Evolutionary conservation across 2,113 vertebrate genomes (phyloP).

Genomic region (Semicossyphus pulcher): DNA sequence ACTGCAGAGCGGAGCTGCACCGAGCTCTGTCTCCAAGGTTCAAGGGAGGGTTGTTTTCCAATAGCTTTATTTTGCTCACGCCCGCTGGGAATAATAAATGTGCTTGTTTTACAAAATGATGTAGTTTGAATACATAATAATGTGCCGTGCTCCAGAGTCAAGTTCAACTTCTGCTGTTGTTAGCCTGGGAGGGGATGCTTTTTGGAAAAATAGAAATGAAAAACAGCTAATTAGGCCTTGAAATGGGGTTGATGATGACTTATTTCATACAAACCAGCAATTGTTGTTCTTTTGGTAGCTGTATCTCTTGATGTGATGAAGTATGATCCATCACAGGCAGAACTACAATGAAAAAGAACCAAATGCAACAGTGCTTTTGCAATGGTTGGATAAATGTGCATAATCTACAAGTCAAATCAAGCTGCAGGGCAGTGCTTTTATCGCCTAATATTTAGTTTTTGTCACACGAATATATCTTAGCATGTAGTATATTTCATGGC

Average conservation of each 20-base stretch:
- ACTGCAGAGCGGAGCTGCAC: constrained; percentile 12
- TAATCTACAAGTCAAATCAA: no score
- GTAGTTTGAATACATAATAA: constrained; percentile 51
- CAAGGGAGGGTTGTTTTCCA: constrained; percentile 48
- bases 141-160: background rate
- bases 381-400: no score
- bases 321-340: no score
- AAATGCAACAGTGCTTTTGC: no score
- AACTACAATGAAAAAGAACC: no score
- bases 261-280: background rate
- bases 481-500: no score
- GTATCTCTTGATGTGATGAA: no score
- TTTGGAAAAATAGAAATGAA: background rate
- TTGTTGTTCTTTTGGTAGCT: background rate
- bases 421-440: no score
- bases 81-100: constrained; percentile 57
- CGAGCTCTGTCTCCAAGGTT: constrained; percentile 44
- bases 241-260: background rate
- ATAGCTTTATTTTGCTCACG: constrained; percentile 45
- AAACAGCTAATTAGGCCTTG: background rate
- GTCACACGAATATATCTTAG: no score
- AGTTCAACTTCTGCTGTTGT: background rate
- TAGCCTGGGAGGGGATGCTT: background rate
- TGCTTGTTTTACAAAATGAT: constrained; percentile 66
- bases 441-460: no score